Conservation (phyloP, 2,888 invertebrate genomes). For the Boloria selene region DNA sequence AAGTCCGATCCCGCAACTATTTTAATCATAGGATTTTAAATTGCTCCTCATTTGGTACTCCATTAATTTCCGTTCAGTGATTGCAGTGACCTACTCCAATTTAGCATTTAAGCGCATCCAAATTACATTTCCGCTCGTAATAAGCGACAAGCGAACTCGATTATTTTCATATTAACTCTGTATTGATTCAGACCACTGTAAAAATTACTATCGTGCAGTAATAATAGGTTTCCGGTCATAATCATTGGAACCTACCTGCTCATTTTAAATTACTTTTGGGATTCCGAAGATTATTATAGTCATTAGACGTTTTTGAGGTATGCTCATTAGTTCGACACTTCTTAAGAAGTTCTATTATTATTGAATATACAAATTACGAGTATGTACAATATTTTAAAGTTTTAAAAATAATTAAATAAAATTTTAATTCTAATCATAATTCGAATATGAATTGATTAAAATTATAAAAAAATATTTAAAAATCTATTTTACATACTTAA, state of each 20-base stretch:
- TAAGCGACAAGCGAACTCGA: constrained; percentile 68
- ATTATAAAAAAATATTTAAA: too few relatives aligned
- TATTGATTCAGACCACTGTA: constrained; percentile 68
- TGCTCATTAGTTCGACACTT: constrained; percentile 18
- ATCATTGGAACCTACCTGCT: constrained; percentile 39
- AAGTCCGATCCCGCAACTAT: constrained; percentile 35
- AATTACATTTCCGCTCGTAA: constrained; percentile 63
- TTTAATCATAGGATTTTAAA: constrained; percentile 38
- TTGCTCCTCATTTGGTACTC: constrained; percentile 41
- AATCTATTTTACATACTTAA: too few relatives aligned
- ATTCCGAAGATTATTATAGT: constrained; percentile 33
- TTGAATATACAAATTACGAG: too few relatives aligned
- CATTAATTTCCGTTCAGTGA: constrained; percentile 42
- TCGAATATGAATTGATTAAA: too few relatives aligned
- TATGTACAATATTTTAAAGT: too few relatives aligned
- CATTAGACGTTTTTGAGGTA: constrained; percentile 21
- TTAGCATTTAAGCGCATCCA: constrained; percentile 49
- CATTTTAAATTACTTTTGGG: constrained; percentile 38
- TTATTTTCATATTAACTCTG: constrained; percentile 77
- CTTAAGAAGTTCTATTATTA: constrained; percentile 44
- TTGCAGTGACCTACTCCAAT: constrained; percentile 46
- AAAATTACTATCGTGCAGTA: constrained; percentile 64
- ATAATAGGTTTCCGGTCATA: constrained; percentile 55
- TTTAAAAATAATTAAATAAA: too few relatives aligned
- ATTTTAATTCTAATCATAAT: too few relatives aligned